phyloP scores from a whole-genome alignment of 2,888 invertebrate genomes.

The Troides helena region DNA sequence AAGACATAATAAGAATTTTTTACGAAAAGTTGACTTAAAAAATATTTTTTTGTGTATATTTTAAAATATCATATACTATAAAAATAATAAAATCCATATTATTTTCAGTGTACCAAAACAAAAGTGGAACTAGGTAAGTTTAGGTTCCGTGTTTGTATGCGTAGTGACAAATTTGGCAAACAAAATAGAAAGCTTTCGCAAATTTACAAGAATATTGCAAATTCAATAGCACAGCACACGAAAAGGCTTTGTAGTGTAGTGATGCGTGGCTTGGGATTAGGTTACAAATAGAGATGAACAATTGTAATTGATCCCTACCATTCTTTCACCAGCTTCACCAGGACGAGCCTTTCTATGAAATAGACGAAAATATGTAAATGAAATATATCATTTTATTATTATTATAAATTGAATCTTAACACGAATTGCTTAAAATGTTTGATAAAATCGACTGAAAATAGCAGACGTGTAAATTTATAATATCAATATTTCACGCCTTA shows the following conservation, averaged over 20 bases:
- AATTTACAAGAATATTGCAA: conserved; percentile 12
- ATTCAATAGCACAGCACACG: conserved; percentile 8
- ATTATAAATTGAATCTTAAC: too few species aligned
- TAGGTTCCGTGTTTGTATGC: conserved; percentile 38
- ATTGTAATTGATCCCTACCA: neutral
- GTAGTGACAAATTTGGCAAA: conserved; percentile 35
- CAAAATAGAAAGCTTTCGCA: conserved; percentile 34
- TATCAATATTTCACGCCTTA: too few species aligned
- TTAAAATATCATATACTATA: neutral
- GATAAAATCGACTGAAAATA: too few species aligned
- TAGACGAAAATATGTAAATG: neutral
- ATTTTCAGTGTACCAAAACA: conserved; percentile 77
- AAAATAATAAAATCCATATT: conserved; percentile 48
- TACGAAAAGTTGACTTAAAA: neutral
- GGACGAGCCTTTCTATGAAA: neutral
- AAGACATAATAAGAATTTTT: too few species aligned
- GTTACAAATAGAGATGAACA: neutral
- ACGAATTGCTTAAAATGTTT: too few species aligned
- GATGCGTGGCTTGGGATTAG: neutral
- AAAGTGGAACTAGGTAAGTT: conserved; percentile 72
- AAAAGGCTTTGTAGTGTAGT: conserved; percentile 25
- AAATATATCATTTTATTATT: too few species aligned
- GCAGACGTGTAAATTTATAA: too few species aligned
- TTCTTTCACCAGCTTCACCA: neutral
- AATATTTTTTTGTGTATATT: neutral